Evolutionary conservation across 2,113 vertebrate genomes (phyloP), one percentile per base, ranked within the genome.

Genomic region (Mionectes macconnelli): DNA sequence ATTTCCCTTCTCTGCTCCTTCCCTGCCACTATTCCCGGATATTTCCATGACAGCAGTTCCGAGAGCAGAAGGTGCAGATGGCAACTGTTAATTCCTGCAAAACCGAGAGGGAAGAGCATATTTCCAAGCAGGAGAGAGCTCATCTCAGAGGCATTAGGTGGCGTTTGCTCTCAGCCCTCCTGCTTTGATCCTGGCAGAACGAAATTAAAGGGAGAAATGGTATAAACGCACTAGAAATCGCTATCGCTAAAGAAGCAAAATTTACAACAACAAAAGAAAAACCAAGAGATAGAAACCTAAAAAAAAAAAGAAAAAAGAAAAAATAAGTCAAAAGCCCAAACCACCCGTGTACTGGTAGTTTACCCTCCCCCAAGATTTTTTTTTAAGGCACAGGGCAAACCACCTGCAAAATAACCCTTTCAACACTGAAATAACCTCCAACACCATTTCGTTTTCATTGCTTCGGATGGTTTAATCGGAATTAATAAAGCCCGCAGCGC

Each of bases 361-460:
- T 9, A 57, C 13, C 49, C 27, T 87, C 44, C 24, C 39, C 4
- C 53, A 62, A 35, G 42, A 4, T 39, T 8, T 74, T 44, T 44
- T 69, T 92, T 83, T 49, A 42, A 63, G 72, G 84, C 72, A 56
- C 8, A 60, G 19, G 24, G 50, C 53, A 37, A 88, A 44, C 0
- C 30, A 64, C 20, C 6, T 20, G 20, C 14, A 24, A 53, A 62
- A 62, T 1, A 74, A 77, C 11, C 31, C 13, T 76, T 73, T n/a
- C 22, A 12, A 20, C 2, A 5, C 8, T 0, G 8, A 33, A 3
- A 18, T 23, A 30, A 31, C 14, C n/a, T 42, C 40, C 42, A 17
- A 6, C 0, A 8, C 5, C 27, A 2, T 8, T 1, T 13, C 8
- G 18, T 14, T 14, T 7, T 3, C 12, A 35, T 2, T 1, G 4